Conservation (phyloP, 37 sponge, comb jelly and placozoan genomes). For the Theonella swinhoei region DNA sequence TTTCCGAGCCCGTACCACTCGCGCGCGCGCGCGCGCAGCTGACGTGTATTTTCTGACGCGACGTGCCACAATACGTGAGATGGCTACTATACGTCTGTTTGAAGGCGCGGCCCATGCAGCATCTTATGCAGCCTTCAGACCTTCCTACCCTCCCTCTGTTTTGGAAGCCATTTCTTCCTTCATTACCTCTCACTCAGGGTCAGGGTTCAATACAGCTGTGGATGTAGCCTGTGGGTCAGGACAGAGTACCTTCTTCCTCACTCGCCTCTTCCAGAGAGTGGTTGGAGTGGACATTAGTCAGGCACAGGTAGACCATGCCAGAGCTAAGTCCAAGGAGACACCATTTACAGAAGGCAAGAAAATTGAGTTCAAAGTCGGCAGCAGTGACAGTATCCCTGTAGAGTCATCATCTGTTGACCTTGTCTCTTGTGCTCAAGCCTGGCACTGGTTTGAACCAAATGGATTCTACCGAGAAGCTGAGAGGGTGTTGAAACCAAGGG, state of each 20-base stretch:
- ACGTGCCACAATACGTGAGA: no score
- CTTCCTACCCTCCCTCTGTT: conserved; percentile 46
- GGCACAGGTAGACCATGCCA: conserved; percentile 69
- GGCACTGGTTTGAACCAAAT: conserved; percentile 67
- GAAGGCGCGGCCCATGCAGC: conserved; percentile 45
- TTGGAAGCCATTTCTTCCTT: conserved; percentile 46
- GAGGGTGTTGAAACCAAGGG: conserved; percentile 55
- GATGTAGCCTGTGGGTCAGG: conserved; percentile 88
- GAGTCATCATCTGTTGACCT: conserved; percentile 43
- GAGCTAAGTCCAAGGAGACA: neutral
- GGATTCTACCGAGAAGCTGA: conserved; percentile 43
- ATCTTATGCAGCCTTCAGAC: conserved; percentile 50
- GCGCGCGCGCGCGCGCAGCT: no score
- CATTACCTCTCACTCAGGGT: conserved; percentile 28
- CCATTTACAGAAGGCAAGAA: neutral
- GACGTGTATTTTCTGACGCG: no score
- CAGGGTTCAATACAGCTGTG: conserved; percentile 26
- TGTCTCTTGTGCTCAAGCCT: conserved; percentile 77
- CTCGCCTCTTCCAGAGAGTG: conserved; percentile 23
- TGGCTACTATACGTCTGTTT: conserved; percentile 36
- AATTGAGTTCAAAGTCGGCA: conserved; percentile 58
- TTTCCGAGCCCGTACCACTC: no score
- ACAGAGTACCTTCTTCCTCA: conserved; percentile 63
- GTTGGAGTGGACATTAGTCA: conserved; percentile 76
- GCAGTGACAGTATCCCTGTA: conserved; percentile 31